Evolutionary conservation across 1,140 invertebrate species (phyloP).

Genomic region (Propsilocerus akamusi): DNA sequence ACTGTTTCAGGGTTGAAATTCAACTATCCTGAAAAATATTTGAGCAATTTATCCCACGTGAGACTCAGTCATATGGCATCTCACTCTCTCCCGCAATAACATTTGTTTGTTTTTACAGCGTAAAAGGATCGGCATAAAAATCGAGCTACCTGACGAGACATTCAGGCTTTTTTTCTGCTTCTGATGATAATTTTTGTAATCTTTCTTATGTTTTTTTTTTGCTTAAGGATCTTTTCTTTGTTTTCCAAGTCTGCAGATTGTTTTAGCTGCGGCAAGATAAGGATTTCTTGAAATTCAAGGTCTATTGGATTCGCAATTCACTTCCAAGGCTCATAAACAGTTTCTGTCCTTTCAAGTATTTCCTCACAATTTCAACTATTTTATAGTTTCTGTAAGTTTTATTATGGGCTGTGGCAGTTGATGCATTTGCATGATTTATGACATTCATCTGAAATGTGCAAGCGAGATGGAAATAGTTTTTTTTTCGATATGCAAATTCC

Average conservation of each 20-base stretch:
- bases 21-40: neutral
- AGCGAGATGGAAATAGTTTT: neutral
- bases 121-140: neutral
- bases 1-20: neutral
- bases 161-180: neutral
- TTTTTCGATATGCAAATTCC: neutral
- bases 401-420: neutral
- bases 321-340: neutral
- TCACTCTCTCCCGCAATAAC: neutral
- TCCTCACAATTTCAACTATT: neutral
- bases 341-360: neutral
- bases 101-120: constrained; percentile 1
- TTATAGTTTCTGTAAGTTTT: neutral
- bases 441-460: neutral
- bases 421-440: neutral
- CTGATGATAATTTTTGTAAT: too few species aligned
- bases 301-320: too few species aligned
- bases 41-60: neutral
- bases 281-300: too few species aligned
- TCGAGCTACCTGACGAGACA: neutral
- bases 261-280: neutral
- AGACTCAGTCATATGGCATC: neutral
- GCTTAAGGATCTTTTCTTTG: neutral
- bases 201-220: neutral
- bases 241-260: neutral